phyloP scores from a whole-genome alignment of 2,888 invertebrate genomes.

The Biston betularia region DNA sequence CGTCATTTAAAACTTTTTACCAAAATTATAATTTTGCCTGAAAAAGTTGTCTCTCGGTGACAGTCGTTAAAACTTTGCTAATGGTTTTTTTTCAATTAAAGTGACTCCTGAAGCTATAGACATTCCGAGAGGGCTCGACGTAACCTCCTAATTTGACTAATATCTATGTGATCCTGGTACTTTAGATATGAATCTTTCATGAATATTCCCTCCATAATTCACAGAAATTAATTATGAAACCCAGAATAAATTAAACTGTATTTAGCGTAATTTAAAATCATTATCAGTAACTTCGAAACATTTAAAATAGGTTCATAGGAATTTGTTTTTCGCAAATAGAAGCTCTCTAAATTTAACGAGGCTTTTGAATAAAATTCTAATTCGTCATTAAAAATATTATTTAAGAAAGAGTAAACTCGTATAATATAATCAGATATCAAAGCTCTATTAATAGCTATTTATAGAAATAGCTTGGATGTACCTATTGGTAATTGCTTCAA shows the following conservation, averaged over 20 bases:
- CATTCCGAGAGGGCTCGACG: conserved; percentile 40
- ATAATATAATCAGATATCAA: conserved; percentile 6
- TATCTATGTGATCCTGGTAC: conserved; percentile 49
- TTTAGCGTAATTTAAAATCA: conserved; percentile 25
- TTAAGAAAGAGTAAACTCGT: not conserved
- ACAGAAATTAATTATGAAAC: conserved; percentile 40
- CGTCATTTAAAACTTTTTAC: conserved; percentile 4
- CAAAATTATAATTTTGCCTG: conserved; percentile 10
- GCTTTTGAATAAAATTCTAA: not conserved
- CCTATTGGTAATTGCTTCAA: too few relatives aligned
- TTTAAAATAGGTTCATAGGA: conserved; percentile 14
- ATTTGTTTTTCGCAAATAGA: not conserved
- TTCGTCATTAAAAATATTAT: not conserved
- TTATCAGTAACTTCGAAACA: conserved; percentile 13
- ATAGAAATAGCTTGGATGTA: not conserved
- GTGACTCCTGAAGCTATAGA: conserved; percentile 45
- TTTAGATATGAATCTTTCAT: conserved; percentile 48
- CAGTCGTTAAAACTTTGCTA: conserved; percentile 57
- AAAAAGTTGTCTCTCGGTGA: conserved; percentile 15
- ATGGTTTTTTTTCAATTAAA: conserved; percentile 55
- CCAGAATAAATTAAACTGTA: conserved; percentile 34
- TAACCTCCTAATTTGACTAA: conserved; percentile 50
- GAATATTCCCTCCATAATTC: conserved; percentile 47
- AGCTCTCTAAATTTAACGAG: not conserved
- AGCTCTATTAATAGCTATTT: not conserved